Evolutionary conservation across 2,797 vertebrate species (phyloP).

Genomic region (Morelia viridis): DNA sequence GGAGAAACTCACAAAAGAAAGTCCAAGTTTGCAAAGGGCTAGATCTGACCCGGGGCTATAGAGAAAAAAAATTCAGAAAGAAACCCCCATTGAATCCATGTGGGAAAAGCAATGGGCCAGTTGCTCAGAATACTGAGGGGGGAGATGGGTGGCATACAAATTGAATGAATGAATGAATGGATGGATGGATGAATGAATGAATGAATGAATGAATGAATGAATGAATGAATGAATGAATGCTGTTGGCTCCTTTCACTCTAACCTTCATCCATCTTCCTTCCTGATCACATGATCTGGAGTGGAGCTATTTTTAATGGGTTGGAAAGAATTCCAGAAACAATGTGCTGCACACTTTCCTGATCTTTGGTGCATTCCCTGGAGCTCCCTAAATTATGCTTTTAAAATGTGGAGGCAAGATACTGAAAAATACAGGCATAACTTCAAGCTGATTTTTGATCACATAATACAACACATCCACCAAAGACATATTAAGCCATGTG

Average conservation of each 20-base stretch:
- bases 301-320: not conserved
- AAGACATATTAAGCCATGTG: not conserved
- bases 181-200: too few species aligned
- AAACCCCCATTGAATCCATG: not conserved
- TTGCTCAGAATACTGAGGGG: not conserved
- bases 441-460: not conserved
- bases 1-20: not conserved
- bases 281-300: not conserved
- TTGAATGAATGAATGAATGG: too few species aligned
- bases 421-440: not conserved
- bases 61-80: not conserved
- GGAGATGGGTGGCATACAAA: too few species aligned
- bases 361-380: too few species aligned
- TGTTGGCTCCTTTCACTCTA: not conserved
- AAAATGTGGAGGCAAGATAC: not conserved
- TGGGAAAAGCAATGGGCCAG: not conserved
- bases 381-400: not conserved
- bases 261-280: not conserved
- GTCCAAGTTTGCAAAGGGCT: not conserved
- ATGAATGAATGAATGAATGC: too few species aligned
- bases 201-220: too few species aligned
- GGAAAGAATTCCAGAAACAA: not conserved
- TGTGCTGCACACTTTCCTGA: not conserved
- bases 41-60: not conserved
- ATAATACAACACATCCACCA: not conserved